These are phyloP conservation scores for Rhyacophila evoluta DNA, from an alignment of 2,888 invertebrate species.

Conservation along the genomic window DNA sequence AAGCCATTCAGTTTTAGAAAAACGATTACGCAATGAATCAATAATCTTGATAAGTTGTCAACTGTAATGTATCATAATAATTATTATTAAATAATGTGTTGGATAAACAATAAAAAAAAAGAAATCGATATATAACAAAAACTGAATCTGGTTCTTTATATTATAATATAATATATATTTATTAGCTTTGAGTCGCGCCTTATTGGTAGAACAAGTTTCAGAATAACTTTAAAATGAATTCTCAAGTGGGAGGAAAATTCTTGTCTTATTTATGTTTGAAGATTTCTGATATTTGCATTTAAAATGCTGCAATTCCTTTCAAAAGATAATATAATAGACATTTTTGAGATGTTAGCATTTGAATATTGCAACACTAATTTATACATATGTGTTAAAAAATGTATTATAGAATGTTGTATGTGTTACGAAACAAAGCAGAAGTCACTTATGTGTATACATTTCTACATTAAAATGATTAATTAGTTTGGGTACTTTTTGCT, in stretches of 20 bases:
- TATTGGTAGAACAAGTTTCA: not conserved
- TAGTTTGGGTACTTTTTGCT: too few relatives aligned
- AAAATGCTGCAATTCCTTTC: conserved; percentile 13
- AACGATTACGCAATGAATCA: not conserved
- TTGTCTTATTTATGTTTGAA: not conserved
- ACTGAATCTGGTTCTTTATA: not conserved
- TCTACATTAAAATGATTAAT: too few relatives aligned
- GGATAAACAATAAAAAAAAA: conserved; percentile 2
- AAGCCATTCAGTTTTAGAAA: too few relatives aligned
- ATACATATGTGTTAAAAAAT: too few relatives aligned
- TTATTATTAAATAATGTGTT: not conserved
- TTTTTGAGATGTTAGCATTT: too few relatives aligned
- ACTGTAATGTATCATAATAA: not conserved
- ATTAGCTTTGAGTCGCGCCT: not conserved
- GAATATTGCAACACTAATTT: too few relatives aligned
- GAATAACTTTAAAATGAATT: not conserved
- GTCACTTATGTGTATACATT: too few relatives aligned
- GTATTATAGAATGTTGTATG: too few relatives aligned
- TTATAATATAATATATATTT: too few relatives aligned
- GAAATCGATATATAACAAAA: not conserved
- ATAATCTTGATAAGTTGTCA: not conserved
- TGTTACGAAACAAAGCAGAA: too few relatives aligned
- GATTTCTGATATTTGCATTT: conserved; percentile 7
- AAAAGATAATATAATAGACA: not conserved
- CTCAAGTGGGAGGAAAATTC: not conserved